phyloP scores from a whole-genome alignment of 2,113 vertebrate genomes.

The Nansenia antarctica region DNA sequence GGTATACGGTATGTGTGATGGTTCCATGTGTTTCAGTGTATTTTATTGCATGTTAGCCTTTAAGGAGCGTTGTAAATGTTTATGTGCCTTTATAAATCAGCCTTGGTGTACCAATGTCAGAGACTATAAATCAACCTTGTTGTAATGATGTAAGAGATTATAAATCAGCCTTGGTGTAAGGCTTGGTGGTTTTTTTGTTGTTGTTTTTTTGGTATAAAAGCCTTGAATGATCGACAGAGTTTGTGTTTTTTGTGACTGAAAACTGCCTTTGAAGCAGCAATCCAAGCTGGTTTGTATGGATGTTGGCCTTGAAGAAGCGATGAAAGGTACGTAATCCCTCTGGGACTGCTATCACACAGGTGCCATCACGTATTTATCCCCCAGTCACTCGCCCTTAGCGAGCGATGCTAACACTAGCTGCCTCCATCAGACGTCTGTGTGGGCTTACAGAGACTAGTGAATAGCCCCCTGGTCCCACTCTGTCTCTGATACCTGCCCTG shows the following conservation, averaged over 20 bases:
- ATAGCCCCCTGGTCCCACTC: constrained; percentile 5
- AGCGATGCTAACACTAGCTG: constrained; percentile 28
- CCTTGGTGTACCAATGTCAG: background rate
- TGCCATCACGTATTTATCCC: constrained; percentile 36
- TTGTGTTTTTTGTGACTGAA: background rate
- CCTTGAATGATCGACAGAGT: too few species aligned
- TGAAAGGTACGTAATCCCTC: constrained; percentile 9
- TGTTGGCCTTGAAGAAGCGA: too few species aligned
- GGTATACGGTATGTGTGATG: background rate
- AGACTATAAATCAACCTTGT: too few species aligned
- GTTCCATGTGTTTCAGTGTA: background rate
- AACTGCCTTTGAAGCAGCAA: too few species aligned
- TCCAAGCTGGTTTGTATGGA: constrained; percentile 8
- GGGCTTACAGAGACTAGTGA: constrained; percentile 22
- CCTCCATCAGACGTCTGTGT: constrained; percentile 31
- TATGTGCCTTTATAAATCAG: background rate
- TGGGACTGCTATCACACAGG: constrained; percentile 29
- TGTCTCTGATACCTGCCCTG: constrained; percentile 16
- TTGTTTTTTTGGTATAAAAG: too few species aligned
- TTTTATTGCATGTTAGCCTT: background rate
- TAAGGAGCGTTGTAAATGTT: background rate
- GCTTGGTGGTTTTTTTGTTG: too few species aligned
- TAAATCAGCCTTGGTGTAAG: too few species aligned
- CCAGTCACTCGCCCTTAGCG: constrained; percentile 15
- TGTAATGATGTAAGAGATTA: background rate